Percentiles rank a stretch among this genome's conserved stretches.
phyloP scores from a whole-genome alignment of 2,113 vertebrate species.

The Centropus bengalensis region DNA sequence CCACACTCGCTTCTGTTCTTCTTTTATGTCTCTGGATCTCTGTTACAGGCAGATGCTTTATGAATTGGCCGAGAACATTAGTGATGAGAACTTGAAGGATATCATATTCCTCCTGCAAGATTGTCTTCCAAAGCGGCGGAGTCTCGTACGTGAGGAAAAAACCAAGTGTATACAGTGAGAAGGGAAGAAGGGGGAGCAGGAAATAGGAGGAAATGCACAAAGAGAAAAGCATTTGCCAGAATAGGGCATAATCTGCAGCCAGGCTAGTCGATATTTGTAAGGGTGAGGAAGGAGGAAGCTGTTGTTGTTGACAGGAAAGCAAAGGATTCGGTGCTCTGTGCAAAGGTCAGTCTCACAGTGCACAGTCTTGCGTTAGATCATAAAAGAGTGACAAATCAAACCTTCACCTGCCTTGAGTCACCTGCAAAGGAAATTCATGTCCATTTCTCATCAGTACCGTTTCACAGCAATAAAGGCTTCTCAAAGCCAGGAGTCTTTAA shows the following conservation, averaged over 20 bases:
- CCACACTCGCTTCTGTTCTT: not conserved
- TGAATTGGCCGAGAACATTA: constrained; percentile 70
- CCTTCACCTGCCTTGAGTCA: not conserved
- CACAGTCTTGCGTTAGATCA: not conserved
- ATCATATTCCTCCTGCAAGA: constrained; percentile 61
- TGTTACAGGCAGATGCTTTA: constrained; percentile 76
- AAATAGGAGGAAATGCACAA: not conserved
- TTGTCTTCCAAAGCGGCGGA: constrained; percentile 3
- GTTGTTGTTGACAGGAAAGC: not conserved
- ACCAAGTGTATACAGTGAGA: not conserved
- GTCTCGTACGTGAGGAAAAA: constrained; percentile 46
- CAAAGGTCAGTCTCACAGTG: not conserved
- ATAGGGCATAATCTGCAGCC: not conserved
- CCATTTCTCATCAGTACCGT: not conserved
- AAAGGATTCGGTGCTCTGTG: not conserved
- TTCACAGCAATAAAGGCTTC: not conserved
- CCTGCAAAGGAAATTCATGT: not conserved
- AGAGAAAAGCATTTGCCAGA: not conserved
- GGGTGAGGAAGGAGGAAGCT: not conserved
- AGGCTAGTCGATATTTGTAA: not conserved
- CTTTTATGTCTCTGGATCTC: not conserved
- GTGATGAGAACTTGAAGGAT: not conserved
- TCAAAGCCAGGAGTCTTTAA: not conserved
- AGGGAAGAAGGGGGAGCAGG: not conserved
- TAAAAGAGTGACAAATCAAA: not conserved